A percentile compares a stretch with the other conserved stretches of the same genome.
phyloP scores from a whole-genome alignment of 2,888 invertebrate genomes.

The Cheilosia grossa region DNA sequence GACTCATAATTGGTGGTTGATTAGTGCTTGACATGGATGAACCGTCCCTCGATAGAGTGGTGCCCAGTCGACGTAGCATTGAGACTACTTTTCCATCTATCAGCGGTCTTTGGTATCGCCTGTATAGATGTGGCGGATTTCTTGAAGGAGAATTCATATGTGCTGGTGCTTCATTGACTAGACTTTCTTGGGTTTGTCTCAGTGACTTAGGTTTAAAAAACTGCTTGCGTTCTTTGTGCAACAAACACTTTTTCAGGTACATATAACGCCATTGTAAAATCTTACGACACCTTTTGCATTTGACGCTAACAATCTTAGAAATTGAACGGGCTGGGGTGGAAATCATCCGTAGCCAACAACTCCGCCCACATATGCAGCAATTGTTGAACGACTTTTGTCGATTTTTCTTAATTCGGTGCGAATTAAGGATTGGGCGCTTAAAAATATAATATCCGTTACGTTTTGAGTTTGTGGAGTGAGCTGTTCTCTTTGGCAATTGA shows the following conservation, averaged over 20 bases:
- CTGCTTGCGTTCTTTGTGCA: conserved; percentile 56
- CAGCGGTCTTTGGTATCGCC: conserved; percentile 76
- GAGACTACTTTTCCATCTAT: conserved; percentile 82
- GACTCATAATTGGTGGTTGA: conserved; percentile 80
- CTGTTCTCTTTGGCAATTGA: conserved; percentile 49
- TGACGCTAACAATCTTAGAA: conserved; percentile 60
- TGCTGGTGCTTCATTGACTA: conserved; percentile 47
- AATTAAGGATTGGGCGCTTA: conserved; percentile 57
- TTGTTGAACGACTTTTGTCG: conserved; percentile 76
- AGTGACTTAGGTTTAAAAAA: conserved; percentile 28
- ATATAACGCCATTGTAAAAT: conserved; percentile 76
- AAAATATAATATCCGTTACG: conserved; percentile 71
- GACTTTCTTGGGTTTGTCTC: conserved; percentile 17
- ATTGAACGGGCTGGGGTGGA: conserved; percentile 15
- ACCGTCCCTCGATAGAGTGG: conserved; percentile 79
- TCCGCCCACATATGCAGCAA: conserved; percentile 77
- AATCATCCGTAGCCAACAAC: conserved; percentile 75
- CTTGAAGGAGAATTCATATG: not conserved
- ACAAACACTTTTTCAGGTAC: conserved; percentile 75
- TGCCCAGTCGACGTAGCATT: conserved; percentile 81
- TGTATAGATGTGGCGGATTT: conserved; percentile 48
- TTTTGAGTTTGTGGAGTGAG: conserved; percentile 38
- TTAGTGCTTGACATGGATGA: conserved; percentile 17
- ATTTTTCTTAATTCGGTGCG: conserved; percentile 61
- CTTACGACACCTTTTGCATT: conserved; percentile 78